These are phyloP conservation scores for Oedothorax gibbosus DNA, from an alignment of 1,140 invertebrate genomes.

Conservation along the genomic window DNA sequence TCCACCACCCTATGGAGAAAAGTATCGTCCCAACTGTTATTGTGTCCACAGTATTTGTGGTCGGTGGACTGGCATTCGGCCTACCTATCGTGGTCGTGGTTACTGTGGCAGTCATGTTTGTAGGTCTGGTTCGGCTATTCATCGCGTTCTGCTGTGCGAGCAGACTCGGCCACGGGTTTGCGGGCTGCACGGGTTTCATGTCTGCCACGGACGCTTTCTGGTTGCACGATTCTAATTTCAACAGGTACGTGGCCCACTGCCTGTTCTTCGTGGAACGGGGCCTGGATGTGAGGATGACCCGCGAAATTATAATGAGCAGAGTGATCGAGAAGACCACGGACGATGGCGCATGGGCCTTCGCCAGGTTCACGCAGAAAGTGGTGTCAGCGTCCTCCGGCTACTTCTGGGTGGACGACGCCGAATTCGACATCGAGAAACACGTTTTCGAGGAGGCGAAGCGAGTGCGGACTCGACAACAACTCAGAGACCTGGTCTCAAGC, in stretches of 20 bases:
- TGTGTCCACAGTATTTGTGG: slow-evolving; percentile 44
- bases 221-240: slow-evolving; percentile 57
- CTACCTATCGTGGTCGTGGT: slow-evolving; percentile 36
- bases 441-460: slow-evolving; percentile 69
- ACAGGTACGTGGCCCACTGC: slow-evolving; percentile 55
- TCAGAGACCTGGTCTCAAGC: slow-evolving; percentile 70
- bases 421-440: slow-evolving; percentile 73
- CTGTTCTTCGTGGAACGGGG: slow-evolving; percentile 57
- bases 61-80: slow-evolving; percentile 46
- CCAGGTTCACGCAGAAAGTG: slow-evolving; percentile 71
- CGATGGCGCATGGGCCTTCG: slow-evolving; percentile 71
- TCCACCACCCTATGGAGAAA: slow-evolving; percentile 47
- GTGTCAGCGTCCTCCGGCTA: slow-evolving; percentile 69
- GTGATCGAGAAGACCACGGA: slow-evolving; percentile 56
- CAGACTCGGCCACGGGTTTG: slow-evolving; percentile 39
- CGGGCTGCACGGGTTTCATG: slow-evolving; percentile 29
- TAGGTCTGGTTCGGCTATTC: slow-evolving; percentile 9
- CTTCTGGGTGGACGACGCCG: slow-evolving; percentile 71
- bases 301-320: slow-evolving; percentile 48
- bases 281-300: slow-evolving; percentile 23
- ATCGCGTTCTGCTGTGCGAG: slow-evolving; percentile 47
- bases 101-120: slow-evolving; percentile 36
- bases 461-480: slow-evolving; percentile 67
- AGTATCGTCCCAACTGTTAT: slow-evolving; percentile 46
- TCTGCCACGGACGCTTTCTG: slow-evolving; percentile 54